Evolutionary conservation across 1,140 invertebrate species (phyloP).

Genomic region (Vollenhovia emeryi): DNA sequence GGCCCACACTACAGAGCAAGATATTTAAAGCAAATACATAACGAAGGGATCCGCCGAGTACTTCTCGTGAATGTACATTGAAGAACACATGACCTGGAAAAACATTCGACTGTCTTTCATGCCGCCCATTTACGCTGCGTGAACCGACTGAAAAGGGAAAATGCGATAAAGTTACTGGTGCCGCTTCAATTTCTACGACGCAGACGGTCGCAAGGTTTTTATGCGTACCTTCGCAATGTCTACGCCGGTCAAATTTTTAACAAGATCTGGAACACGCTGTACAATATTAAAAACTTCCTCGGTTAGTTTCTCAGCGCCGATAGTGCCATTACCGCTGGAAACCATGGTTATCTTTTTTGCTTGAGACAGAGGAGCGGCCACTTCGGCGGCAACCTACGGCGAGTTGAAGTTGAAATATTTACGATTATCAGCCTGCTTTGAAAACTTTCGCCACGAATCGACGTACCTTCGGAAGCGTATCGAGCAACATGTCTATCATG

Average conservation of each 20-base stretch:
- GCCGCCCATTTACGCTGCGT: constrained; percentile 80
- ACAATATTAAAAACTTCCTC: constrained; percentile 97
- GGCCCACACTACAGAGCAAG: constrained; percentile 39
- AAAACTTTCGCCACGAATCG: not conserved
- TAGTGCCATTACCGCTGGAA: constrained; percentile 95
- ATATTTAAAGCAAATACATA: constrained; percentile 67
- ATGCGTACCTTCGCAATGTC: constrained; percentile 92
- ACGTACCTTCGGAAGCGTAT: constrained; percentile 96
- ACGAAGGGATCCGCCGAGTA: constrained; percentile 52
- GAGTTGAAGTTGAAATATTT: constrained; percentile 59
- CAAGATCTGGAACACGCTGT: constrained; percentile 94
- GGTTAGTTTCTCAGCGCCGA: constrained; percentile 97
- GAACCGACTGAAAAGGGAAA: constrained; percentile 82
- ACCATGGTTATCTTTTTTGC: constrained; percentile 98
- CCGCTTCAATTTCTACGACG: not conserved
- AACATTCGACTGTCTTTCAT: constrained; percentile 40
- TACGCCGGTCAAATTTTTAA: constrained; percentile 96
- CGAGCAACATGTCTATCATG: constrained; percentile 98
- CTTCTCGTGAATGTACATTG: constrained; percentile 48
- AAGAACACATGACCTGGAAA: constrained; percentile 49
- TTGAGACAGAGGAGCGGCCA: constrained; percentile 96
- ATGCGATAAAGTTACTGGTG: constrained; percentile 27
- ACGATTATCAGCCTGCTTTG: not conserved
- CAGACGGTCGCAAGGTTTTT: not conserved
- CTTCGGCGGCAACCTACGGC: constrained; percentile 96